Base-by-base conservation (phyloP, 2,797 vertebrate species). In the Anabas testudineus region DNA sequence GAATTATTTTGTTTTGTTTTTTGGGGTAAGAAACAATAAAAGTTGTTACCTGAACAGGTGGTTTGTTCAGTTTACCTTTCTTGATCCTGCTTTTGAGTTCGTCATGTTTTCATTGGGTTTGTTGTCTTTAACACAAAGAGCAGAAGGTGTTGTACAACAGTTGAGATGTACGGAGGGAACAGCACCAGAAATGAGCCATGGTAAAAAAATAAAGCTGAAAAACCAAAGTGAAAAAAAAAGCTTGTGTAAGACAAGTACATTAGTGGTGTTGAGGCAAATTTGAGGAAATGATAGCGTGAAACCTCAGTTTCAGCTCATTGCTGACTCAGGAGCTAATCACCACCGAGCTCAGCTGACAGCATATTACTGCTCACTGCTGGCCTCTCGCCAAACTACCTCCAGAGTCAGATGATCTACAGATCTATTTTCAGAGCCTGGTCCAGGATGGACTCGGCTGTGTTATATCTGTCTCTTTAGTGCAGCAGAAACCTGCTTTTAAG, bases 1-100 rank as follows among this genome's bases (percentile, higher is more conserved):
- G 57, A 64, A 59, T 46, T 61, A 64, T n/a, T n/a, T n/a, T n/a
- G n/a, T n/a, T n/a, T n/a, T n/a, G n/a, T 86, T 81, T 82, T 71
- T 83, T 43, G 76, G 56, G 43, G 62, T 42, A 43, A 56, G 73
- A 79, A 78, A 87, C 41, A 86, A 83, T 81, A 88, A 85, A 85
- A 66, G 41, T 71, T 66, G 32, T 81, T 84, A 76, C 82, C 53
- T 75, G 73, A 75, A 24, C 5, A 2, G 5, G 1, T 42, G 57
- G 18, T 26, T 24, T n/a, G 9, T 42, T 7, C 28, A 42, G 7
- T 41, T 7, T 14, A 18, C 18, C 4, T 37, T 37, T 21, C 10
- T 24, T 8, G 0, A 16, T 43, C 22, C 32, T 4, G 3, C 5
- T 26, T 22, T 0, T 22, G 26, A 18, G 14, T 24, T 9, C 2